Percentiles rank a stretch among this genome's conserved stretches.
These are phyloP conservation scores for Aphodius sticticus DNA, from an alignment of 2,888 invertebrate species.

Conservation along the genomic window DNA sequence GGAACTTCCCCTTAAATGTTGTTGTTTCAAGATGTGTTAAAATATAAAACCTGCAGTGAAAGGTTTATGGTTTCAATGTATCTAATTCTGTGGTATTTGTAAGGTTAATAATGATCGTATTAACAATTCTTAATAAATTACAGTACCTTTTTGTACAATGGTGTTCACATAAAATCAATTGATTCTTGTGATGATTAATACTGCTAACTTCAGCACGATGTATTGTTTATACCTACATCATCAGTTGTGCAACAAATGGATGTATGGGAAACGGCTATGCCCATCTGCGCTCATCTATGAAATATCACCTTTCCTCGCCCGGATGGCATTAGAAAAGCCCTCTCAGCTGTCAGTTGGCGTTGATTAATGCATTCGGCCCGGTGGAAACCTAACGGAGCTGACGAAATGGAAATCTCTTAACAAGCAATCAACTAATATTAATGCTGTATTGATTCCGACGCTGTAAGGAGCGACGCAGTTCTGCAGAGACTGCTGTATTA, in stretches of 20 bases:
- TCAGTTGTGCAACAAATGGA: not conserved
- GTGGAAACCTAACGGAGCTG: constrained; percentile 1
- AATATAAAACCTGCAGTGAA: too few relatives aligned
- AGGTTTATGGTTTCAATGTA: too few relatives aligned
- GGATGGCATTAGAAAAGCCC: not conserved
- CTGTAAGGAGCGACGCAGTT: not conserved
- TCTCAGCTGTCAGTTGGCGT: constrained; percentile 8
- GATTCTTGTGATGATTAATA: not conserved
- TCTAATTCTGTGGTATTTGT: too few relatives aligned
- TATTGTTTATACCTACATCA: not conserved
- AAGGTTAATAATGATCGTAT: too few relatives aligned
- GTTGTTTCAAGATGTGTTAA: too few relatives aligned
- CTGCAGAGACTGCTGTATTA: constrained; percentile 13
- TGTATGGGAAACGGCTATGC: not conserved
- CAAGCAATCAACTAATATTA: constrained; percentile 20
- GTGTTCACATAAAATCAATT: not conserved
- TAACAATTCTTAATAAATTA: too few relatives aligned
- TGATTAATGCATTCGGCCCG: constrained; percentile 20
- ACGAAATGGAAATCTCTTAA: constrained; percentile 26
- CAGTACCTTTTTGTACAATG: too few relatives aligned
- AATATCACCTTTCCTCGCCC: not conserved
- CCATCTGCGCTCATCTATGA: not conserved
- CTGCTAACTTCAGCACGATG: not conserved
- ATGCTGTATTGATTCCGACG: constrained; percentile 17
- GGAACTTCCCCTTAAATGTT: too few relatives aligned